Base-by-base conservation (phyloP, 2,888 invertebrate species). In the Clivina fossor region DNA sequence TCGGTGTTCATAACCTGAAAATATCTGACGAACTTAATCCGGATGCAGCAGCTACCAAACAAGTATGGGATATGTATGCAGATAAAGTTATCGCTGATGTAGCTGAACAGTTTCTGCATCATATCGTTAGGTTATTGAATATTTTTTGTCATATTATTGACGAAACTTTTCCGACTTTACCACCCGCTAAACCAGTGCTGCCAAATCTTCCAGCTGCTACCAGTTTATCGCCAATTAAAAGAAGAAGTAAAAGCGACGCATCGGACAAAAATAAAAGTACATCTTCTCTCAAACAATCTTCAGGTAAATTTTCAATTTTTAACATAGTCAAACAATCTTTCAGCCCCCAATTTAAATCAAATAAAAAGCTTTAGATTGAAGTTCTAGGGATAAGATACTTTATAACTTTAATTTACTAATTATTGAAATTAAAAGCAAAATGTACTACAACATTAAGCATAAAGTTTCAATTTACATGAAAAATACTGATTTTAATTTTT, bases 101-200 rank as follows among this genome's bases (percentile, higher is more conserved):
- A 9, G 80, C 84, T 2, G 86, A 89, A 62, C 77, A 81, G 48
- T 80, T 87, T 51, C 72, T 90, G 7, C 78, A 76, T 57, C 86
- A 90, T 48, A 78, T 86, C 0, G 68, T 86, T 37, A 85, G 85
- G 65, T 74, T 90, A 65, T 71, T 91, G 55, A 90, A 89, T 68
- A 82, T 90, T 18, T 80, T 86, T 64, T 82, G 84, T 50, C 88
- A 89, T 69, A 80, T 90, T 61, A 80, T 90, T 59, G 88, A 89
- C 64, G 89, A 90, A 68, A 69, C 80, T 40, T 74, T 77, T 55
- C 82, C 84, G 60, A 73, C 75, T 60, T 72, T 77, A 11, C 66
- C 76, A 1, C 76, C 73, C 56, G 69, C 73, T 19, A 83, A 81
- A 62, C 68, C 80, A 0, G 72, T 80, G 51, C 76, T 84, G 1